Evolutionary conservation across 2,113 vertebrate species (phyloP).

Genomic region (Daubentonia madagascariensis): DNA sequence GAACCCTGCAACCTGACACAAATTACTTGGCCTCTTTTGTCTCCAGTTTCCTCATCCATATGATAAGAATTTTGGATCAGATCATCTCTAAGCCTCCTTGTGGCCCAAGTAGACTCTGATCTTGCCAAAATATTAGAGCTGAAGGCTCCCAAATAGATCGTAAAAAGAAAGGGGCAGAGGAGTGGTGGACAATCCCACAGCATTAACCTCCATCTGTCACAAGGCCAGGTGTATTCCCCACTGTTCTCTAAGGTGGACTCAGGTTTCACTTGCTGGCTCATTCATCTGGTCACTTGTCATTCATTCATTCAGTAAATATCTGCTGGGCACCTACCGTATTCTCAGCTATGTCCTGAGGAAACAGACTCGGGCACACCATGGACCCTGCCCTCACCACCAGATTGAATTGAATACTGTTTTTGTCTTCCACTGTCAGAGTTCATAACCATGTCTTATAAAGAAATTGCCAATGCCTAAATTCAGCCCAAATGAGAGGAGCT

Average conservation of each 20-base stretch:
- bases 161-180: neutral
- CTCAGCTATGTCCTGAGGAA: neutral
- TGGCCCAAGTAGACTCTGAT: neutral
- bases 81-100: neutral
- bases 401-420: neutral
- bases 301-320: neutral
- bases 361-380: too few relatives aligned
- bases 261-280: too few relatives aligned
- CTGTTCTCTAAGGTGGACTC: neutral
- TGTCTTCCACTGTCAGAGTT: neutral
- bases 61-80: neutral
- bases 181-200: neutral
- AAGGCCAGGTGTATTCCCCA: neutral
- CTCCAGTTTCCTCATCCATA: neutral
- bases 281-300: neutral
- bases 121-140: neutral
- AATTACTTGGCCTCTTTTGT: neutral
- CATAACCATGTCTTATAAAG: neutral
- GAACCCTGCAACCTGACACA: neutral
- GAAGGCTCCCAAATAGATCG: neutral
- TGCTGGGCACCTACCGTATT: neutral
- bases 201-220: rapidly evolving
- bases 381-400: neutral
- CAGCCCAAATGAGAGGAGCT: neutral
- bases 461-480: neutral